Conservation (phyloP, 2,888 invertebrate genomes). For the Ormyrus rosae region DNA sequence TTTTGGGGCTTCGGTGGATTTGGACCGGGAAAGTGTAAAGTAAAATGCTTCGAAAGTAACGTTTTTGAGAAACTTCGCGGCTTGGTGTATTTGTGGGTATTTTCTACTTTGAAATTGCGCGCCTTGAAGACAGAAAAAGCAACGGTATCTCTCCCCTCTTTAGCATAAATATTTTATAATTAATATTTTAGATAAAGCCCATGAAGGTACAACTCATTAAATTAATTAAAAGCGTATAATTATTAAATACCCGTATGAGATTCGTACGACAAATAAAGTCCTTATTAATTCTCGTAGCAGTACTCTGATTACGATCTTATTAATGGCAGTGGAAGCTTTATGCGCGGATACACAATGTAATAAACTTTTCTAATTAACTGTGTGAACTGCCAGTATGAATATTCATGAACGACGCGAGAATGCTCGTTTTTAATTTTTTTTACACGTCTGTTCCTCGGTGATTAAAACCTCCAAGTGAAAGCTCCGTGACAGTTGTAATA, state of each 20-base stretch:
- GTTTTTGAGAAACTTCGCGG: no score
- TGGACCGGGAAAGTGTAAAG: no score
- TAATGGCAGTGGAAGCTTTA: conserved; percentile 40
- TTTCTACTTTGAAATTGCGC: no score
- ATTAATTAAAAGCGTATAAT: conserved; percentile 22
- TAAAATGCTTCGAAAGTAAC: no score
- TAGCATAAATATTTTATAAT: no score
- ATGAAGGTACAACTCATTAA: conserved; percentile 12
- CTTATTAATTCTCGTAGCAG: neutral
- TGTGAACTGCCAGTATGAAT: conserved; percentile 31
- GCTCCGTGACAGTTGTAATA: conserved; percentile 3
- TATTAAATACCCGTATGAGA: neutral
- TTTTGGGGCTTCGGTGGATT: no score
- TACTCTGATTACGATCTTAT: conserved; percentile 44
- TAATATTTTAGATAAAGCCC: no score
- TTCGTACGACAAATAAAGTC: conserved; percentile 12
- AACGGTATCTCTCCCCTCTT: no score
- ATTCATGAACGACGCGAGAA: conserved; percentile 36
- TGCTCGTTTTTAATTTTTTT: conserved; percentile 19
- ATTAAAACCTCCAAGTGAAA: conserved; percentile 37
- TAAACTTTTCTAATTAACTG: conserved; percentile 52
- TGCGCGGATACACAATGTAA: conserved; percentile 43
- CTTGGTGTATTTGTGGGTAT: no score
- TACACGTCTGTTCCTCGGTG: neutral
- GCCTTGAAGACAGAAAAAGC: no score